phyloP scores from a whole-genome alignment of 2,797 vertebrate genomes.

The Argentina silus region DNA sequence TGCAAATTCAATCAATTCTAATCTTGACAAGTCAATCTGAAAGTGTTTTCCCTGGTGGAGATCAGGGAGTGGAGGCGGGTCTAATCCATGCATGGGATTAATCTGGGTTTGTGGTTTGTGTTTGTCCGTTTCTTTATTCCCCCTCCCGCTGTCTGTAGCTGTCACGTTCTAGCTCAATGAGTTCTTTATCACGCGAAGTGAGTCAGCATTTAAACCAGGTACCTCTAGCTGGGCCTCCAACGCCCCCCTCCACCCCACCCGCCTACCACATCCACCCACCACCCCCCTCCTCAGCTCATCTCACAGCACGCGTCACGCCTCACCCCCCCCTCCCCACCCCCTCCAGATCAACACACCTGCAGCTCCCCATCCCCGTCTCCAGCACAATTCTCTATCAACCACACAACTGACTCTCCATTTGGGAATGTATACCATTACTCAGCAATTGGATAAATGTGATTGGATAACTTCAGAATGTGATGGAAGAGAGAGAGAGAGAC shows the following conservation, averaged over 20 bases:
- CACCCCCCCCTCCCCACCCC: not conserved
- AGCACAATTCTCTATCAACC: not conserved
- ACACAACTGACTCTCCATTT: too few relatives aligned
- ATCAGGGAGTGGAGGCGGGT: conserved; percentile 49
- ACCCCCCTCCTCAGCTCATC: conserved; percentile 33
- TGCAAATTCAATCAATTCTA: conserved; percentile 19
- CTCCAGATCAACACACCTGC: not conserved
- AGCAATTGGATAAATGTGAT: not conserved
- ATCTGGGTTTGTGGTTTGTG: conserved; percentile 74
- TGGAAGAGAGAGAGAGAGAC: conserved; percentile 12
- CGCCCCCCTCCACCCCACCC: conserved; percentile 19
- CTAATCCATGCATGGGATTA: conserved; percentile 79
- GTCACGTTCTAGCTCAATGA: conserved; percentile 98
- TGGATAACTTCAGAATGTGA: not conserved
- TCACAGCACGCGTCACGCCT: conserved; percentile 8
- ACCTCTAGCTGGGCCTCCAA: conserved; percentile 81
- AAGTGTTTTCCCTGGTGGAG: conserved; percentile 16
- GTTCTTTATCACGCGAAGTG: conserved; percentile 97
- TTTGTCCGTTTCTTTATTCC: conserved; percentile 74
- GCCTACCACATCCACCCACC: conserved; percentile 35
- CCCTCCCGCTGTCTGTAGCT: conserved; percentile 87
- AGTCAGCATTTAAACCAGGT: conserved; percentile 99
- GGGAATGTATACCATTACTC: too few relatives aligned
- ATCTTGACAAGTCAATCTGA: conserved; percentile 16
- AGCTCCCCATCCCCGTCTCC: not conserved